These are phyloP conservation scores for Zaprionus vittiger DNA, from an alignment of 1,140 invertebrate species.

Conservation along the genomic window DNA sequence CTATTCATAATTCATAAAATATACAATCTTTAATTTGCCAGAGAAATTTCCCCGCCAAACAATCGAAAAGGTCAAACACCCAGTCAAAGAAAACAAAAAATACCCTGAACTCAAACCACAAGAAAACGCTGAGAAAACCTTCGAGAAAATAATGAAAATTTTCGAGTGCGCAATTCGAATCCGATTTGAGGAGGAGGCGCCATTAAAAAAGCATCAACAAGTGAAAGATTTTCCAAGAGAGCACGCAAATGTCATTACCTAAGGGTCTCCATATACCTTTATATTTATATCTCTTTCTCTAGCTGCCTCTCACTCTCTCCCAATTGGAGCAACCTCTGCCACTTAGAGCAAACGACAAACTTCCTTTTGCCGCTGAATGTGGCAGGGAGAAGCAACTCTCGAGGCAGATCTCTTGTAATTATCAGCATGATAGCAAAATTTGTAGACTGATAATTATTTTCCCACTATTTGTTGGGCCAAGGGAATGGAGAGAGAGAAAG, in stretches of 20 bases:
- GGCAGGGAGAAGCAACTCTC: not conserved
- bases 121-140: conserved; percentile 8
- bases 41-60: not conserved
- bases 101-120: not conserved
- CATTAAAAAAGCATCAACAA: conserved; percentile 47
- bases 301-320: not conserved
- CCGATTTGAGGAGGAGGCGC: not conserved
- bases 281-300: not conserved
- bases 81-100: too few species aligned
- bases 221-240: conserved; percentile 6
- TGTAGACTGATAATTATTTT: conserved; percentile 80
- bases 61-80: not conserved
- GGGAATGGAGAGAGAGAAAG: not conserved
- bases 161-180: not conserved
- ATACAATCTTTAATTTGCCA: not conserved
- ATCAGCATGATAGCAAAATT: conserved; percentile 78
- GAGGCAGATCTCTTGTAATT: conserved; percentile 52
- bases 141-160: conserved; percentile 5
- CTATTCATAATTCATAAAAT: not conserved
- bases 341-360: conserved; percentile 58
- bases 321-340: conserved; percentile 20
- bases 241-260: conserved; percentile 51
- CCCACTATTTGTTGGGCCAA: conserved; percentile 60
- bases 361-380: conserved; percentile 38
- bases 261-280: not conserved